These are phyloP conservation scores for Melanotaenia pygmaea DNA, from an alignment of 2,797 vertebrate genomes.

Conservation along the genomic window DNA sequence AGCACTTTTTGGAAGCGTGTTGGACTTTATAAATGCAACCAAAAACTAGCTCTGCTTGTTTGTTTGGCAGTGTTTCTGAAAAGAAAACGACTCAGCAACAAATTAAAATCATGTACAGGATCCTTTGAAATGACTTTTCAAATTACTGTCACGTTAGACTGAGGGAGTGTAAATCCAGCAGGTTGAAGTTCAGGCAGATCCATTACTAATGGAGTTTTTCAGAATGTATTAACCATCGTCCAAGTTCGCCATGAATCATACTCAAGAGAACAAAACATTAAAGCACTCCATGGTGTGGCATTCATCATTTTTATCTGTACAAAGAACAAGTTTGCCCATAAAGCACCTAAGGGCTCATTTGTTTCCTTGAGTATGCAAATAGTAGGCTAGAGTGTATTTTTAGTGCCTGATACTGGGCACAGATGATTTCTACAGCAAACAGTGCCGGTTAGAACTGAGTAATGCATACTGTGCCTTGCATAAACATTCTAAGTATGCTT, in stretches of 20 bases:
- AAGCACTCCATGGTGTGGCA: conserved; percentile 58
- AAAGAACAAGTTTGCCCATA: conserved; percentile 54
- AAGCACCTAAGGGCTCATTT: conserved; percentile 55
- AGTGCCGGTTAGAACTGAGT: conserved; percentile 61
- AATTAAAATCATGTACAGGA: conserved; percentile 16
- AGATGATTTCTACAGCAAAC: conserved; percentile 82
- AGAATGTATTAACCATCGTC: conserved; percentile 51
- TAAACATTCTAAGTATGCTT: conserved; percentile 70
- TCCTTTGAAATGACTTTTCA: conserved; percentile 1
- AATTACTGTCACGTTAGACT: conserved; percentile 12
- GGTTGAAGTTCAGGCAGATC: conserved; percentile 53
- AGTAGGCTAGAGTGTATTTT: conserved; percentile 73
- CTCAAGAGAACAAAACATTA: conserved; percentile 66
- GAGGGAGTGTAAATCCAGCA: conserved; percentile 60
- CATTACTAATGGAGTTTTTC: conserved; percentile 59
- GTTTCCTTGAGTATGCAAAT: conserved; percentile 60
- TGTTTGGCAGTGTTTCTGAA: conserved; percentile 5
- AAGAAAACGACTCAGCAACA: conserved; percentile 5
- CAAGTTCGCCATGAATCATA: conserved; percentile 65
- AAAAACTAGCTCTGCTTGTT: conserved; percentile 3
- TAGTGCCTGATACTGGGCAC: conserved; percentile 73
- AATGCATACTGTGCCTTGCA: conserved; percentile 65
- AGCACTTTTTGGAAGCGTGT: not conserved
- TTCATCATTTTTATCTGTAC: conserved; percentile 71
- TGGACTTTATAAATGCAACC: not conserved